Conservation (phyloP, 2,113 vertebrate genomes). For the Beaufortia kweichowensis region DNA sequence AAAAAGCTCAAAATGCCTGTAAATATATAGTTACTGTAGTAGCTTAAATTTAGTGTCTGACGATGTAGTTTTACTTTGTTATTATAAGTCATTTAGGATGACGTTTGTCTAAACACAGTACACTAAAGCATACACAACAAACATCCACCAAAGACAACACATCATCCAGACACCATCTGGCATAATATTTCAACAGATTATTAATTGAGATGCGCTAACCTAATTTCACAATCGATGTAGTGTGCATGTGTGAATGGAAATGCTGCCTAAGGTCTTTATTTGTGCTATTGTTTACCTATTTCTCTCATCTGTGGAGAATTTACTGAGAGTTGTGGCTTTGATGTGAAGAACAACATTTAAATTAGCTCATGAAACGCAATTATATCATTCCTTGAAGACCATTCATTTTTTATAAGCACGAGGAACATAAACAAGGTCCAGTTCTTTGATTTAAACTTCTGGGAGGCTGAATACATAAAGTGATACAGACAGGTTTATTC, state of each 20-base stretch:
- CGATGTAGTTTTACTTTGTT: no score
- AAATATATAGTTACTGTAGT: no score
- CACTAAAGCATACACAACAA: no score
- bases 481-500: not conserved
- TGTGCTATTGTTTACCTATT: not conserved
- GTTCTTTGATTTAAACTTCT: conserved; percentile 23
- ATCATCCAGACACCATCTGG: no score
- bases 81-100: no score
- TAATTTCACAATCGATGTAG: no score
- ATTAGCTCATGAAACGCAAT: not conserved
- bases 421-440: conserved; percentile 32
- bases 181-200: no score
- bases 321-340: conserved; percentile 7
- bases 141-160: no score
- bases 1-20: no score
- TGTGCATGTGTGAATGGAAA: not conserved
- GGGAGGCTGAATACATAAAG: not conserved
- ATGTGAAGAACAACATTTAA: not conserved
- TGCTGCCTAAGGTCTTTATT: not conserved
- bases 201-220: no score
- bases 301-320: conserved; percentile 20
- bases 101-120: no score
- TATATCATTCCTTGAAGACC: conserved; percentile 22
- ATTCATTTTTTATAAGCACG: conserved; percentile 6
- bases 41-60: no score